Base-by-base conservation (phyloP, 2,113 vertebrate species). In the Cyprinodon variegatus region DNA sequence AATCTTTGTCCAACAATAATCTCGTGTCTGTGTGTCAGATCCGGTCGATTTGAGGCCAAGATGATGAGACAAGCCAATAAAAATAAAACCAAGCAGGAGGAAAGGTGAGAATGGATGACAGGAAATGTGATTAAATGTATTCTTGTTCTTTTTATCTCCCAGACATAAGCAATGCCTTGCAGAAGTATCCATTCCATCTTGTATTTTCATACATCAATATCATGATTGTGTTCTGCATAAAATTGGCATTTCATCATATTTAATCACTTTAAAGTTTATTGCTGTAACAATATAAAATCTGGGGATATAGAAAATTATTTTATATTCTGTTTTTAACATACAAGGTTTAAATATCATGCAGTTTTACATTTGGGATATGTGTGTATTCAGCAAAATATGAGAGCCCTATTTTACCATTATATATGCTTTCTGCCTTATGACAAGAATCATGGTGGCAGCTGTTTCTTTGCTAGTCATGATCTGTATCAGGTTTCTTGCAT, bases 31-130 rank as follows among this genome's bases (percentile, higher is more conserved):
- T 84, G 14, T 74, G n/a, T 65, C 79, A 94, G 90, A 84, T 83
- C 91, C 39, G 39, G 64, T 5, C 93, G 91, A 22, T 92, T 91
- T 0, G 95, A 96, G 0, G 93, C 94, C 84, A 96, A 92, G 77
- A 94, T 93, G 11, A 86, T 94, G 53, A 91, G 92, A 40, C 94
- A 96, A 62, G 84, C 80, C 2, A 93, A 96, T 38, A 96, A 94
- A 81, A 89, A 89, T 41, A 92, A 90, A 64, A 84, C 93, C 36
- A 95, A 96, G 71, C 97, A 98, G 85, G 96, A 98, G 17, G 95
- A 97, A 72, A 95, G 98, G 98, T 98, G 79, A 92, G 92, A 36
- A 61, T 41, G 15, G 15, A 0, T 15, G 12, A 43, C 22, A 41
- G 53, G 59, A 48, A 38, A 15, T 8, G 22, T 59, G 22, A 53